Percentiles rank a stretch among this genome's conserved stretches.
These are phyloP conservation scores for Protophormia terraenovae DNA, from an alignment of 2,888 invertebrate species.

Conservation along the genomic window DNA sequence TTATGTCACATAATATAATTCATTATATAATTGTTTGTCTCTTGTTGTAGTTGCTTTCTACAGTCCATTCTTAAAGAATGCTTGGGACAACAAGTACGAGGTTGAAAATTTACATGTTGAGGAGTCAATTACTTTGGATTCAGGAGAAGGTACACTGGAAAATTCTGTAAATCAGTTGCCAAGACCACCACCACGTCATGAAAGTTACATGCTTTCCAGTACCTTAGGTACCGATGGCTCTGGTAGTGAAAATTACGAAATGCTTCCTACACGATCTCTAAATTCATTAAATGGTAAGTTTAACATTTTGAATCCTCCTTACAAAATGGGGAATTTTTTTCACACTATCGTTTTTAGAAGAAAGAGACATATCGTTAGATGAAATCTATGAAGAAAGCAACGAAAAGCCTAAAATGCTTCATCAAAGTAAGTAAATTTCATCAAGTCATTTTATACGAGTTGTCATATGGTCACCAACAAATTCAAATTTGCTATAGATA, in stretches of 20 bases:
- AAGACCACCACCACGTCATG: constrained; percentile 87
- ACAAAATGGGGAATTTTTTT: constrained; percentile 23
- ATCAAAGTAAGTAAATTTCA: constrained; percentile 82
- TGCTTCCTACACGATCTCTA: constrained; percentile 83
- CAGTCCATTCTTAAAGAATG: constrained; percentile 97
- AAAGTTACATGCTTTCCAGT: constrained; percentile 89
- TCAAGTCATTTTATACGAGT: constrained; percentile 28
- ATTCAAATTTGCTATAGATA: background rate
- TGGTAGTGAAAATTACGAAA: constrained; percentile 86
- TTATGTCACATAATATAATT: too few species aligned
- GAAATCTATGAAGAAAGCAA: constrained; percentile 81
- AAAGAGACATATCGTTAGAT: constrained; percentile 81
- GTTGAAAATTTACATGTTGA: constrained; percentile 96
- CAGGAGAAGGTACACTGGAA: constrained; percentile 87
- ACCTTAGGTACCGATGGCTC: constrained; percentile 83
- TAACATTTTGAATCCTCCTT: background rate
- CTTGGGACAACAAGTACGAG: constrained; percentile 97
- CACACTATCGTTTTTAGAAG: constrained; percentile 77
- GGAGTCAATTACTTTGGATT: constrained; percentile 85
- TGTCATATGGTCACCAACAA: background rate
- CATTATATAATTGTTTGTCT: constrained; percentile 32
- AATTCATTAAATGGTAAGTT: constrained; percentile 83
- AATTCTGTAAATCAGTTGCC: constrained; percentile 86
- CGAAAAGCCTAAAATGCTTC: constrained; percentile 81
- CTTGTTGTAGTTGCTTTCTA: constrained; percentile 94